These are phyloP conservation scores for Sanderia malayensis DNA, from an alignment of 30 jellyfish, hydroid and myxozoan genomes.

Conservation along the genomic window DNA sequence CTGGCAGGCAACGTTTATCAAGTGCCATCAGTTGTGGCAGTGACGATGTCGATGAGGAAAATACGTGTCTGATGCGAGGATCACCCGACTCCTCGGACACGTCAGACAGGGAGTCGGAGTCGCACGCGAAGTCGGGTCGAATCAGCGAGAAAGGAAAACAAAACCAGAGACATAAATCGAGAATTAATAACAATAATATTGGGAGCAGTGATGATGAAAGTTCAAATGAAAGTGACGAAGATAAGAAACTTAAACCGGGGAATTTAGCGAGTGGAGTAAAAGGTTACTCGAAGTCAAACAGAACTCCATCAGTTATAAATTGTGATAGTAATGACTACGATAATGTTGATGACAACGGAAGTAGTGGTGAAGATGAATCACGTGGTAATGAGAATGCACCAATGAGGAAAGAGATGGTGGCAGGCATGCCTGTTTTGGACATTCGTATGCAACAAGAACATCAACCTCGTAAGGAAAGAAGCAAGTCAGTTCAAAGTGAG, in stretches of 20 bases:
- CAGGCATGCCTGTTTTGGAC: constrained; percentile 69
- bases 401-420: constrained; percentile 5
- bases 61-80: neutral
- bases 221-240: constrained; percentile 14
- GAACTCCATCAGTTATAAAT: neutral
- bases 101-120: constrained; percentile 4
- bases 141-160: neutral
- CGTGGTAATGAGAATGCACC: neutral
- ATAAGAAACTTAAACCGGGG: neutral
- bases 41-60: neutral
- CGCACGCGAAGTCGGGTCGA: neutral
- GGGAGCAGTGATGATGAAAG: constrained; percentile 1
- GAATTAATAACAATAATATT: neutral
- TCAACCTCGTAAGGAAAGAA: neutral
- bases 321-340: constrained; percentile 4
- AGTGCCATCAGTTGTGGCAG: constrained; percentile 3
- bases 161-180: neutral
- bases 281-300: neutral
- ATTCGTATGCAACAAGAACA: neutral
- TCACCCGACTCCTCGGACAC: neutral
- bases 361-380: neutral
- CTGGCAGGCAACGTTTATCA: neutral
- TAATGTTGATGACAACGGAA: constrained; percentile 5
- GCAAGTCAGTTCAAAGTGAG: neutral
- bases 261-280: neutral